Evolutionary conservation across 2,888 invertebrate species (phyloP).

Genomic region (Cataglyphis livida): DNA sequence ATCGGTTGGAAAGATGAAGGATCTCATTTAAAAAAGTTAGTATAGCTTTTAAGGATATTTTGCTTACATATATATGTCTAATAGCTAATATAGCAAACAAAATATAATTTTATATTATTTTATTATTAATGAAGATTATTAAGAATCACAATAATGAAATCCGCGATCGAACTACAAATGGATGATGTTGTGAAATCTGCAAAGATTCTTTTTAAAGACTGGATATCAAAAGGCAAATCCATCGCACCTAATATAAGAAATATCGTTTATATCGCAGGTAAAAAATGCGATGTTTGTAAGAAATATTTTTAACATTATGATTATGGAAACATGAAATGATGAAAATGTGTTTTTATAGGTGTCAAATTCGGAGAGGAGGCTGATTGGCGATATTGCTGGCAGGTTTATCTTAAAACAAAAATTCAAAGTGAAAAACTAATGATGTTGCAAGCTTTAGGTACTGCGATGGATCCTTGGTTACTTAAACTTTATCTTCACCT

Average conservation of each 20-base stretch:
- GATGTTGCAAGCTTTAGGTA: slow-evolving; percentile 90
- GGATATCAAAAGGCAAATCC: slow-evolving; percentile 89
- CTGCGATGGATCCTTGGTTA: slow-evolving; percentile 92
- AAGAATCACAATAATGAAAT: slow-evolving; percentile 90
- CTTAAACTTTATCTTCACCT: slow-evolving; percentile 92
- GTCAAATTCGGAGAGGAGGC: slow-evolving; percentile 90
- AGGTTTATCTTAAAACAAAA: slow-evolving; percentile 89
- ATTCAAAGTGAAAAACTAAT: slow-evolving; percentile 91
- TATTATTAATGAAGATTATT: slow-evolving; percentile 87
- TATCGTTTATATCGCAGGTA: slow-evolving; percentile 88
- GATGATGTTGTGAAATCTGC: slow-evolving; percentile 90
- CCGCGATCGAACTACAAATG: slow-evolving; percentile 91
- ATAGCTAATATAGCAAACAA: neutral
- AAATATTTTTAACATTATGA: neutral
- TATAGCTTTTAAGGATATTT: slow-evolving; percentile 35
- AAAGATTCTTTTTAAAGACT: slow-evolving; percentile 89
- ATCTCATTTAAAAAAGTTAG: slow-evolving; percentile 89
- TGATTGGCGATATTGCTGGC: slow-evolving; percentile 94
- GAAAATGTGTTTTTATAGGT: slow-evolving; percentile 84
- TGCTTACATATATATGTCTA: neutral
- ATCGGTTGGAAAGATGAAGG: slow-evolving; percentile 90
- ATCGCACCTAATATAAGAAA: slow-evolving; percentile 92
- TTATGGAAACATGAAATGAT: neutral
- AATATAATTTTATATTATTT: neutral
- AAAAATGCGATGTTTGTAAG: neutral